Percentiles rank a stretch among this genome's conserved stretches.
These are phyloP conservation scores for Phalacrocorax brasilianus DNA, from an alignment of 2,113 vertebrate genomes.

Conservation along the genomic window DNA sequence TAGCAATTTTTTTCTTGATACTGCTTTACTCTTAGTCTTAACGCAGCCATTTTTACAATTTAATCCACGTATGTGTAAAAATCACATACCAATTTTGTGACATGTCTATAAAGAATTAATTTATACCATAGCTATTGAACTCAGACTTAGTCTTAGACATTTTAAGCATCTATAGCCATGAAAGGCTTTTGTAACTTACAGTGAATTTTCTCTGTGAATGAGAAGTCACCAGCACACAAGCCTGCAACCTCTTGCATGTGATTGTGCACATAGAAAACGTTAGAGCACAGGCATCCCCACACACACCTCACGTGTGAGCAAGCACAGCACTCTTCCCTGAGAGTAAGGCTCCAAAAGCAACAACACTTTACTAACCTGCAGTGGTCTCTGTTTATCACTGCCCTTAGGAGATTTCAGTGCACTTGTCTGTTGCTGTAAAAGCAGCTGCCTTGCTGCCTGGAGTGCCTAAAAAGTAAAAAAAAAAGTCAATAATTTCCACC, in stretches of 20 bases:
- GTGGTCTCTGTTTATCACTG: slow-evolving; percentile 97
- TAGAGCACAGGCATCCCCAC: background rate
- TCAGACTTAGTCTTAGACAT: background rate
- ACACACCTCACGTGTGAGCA: background rate
- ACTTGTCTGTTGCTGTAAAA: slow-evolving; percentile 98
- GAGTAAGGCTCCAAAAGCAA: slow-evolving; percentile 17
- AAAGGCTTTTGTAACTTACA: background rate
- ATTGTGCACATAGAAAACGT: background rate
- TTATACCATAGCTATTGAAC: background rate
- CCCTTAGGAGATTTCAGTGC: slow-evolving; percentile 99
- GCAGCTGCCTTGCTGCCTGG: slow-evolving; percentile 97
- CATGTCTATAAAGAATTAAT: background rate
- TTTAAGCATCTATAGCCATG: slow-evolving; percentile 7
- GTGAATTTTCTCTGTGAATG: background rate
- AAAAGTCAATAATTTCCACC: background rate
- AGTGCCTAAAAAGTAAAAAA: slow-evolving; percentile 85
- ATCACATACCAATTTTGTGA: background rate
- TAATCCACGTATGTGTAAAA: background rate
- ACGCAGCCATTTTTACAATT: slow-evolving; percentile 25
- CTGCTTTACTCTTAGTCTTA: background rate
- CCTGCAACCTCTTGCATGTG: background rate
- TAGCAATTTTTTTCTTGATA: background rate
- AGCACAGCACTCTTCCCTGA: background rate
- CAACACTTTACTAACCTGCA: slow-evolving; percentile 88
- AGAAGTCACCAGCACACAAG: background rate